These are phyloP conservation scores for Poliocrania exsul DNA, from an alignment of 2,797 vertebrate genomes.

Conservation along the genomic window DNA sequence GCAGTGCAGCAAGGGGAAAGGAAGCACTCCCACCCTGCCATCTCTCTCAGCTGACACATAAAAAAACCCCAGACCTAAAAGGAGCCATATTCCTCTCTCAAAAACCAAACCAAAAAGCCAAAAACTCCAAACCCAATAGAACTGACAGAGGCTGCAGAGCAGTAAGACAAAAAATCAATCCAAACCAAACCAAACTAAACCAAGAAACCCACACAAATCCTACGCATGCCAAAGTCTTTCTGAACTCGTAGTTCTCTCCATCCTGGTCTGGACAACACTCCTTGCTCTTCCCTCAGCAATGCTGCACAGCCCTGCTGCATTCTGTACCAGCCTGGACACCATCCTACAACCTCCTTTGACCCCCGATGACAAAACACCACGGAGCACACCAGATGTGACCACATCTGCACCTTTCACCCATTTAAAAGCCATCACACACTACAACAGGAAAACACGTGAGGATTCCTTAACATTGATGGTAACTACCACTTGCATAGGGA, in stretches of 20 bases:
- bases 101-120: not conserved
- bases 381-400: not conserved
- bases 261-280: not conserved
- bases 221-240: not conserved
- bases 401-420: not conserved
- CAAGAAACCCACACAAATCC: not conserved
- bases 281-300: not conserved
- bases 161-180: not conserved
- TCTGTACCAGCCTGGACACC: not conserved
- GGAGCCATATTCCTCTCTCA: not conserved
- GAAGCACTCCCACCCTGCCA: not conserved
- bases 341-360: not conserved
- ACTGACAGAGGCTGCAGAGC: not conserved
- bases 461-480: fast-evolving
- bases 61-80: not conserved
- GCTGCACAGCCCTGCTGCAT: fast-evolving
- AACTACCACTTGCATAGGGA: not conserved
- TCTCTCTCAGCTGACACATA: not conserved
- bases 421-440: not conserved
- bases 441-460: not conserved
- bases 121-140: not conserved
- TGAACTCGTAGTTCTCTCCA: not conserved
- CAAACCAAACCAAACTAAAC: not conserved
- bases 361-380: not conserved
- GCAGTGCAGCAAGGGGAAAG: not conserved